phyloP scores from a whole-genome alignment of 2,888 invertebrate genomes.

The Tinea pellionella region DNA sequence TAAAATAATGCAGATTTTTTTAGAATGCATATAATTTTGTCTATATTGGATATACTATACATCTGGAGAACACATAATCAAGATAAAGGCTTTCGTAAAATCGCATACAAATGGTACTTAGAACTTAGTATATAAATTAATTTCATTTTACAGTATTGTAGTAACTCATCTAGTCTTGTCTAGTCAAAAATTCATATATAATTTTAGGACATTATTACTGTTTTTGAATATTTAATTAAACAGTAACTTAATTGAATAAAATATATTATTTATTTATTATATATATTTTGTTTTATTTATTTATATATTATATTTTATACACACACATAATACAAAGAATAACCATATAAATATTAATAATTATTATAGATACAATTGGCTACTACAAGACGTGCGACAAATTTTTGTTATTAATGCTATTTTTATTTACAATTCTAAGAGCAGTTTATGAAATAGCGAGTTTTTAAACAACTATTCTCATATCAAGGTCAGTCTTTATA shows the following conservation, averaged over 20 bases:
- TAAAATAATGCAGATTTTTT: too few relatives aligned
- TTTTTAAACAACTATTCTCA: too few relatives aligned
- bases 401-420: neutral
- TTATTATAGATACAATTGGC: conserved; percentile 2
- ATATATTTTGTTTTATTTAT: conserved; percentile 57
- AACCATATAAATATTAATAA: neutral
- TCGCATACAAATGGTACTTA: neutral
- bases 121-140: neutral
- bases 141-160: too few relatives aligned
- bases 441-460: too few relatives aligned
- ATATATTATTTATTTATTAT: conserved; percentile 32
- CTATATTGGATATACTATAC: too few relatives aligned
- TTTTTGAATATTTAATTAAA: neutral
- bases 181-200: conserved; percentile 35
- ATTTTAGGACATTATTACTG: conserved; percentile 11
- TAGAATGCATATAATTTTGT: too few relatives aligned
- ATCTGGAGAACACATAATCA: too few relatives aligned
- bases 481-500: too few relatives aligned
- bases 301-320: conserved; percentile 15
- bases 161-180: conserved; percentile 44
- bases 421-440: neutral
- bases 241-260: conserved; percentile 22
- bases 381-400: conserved; percentile 59
- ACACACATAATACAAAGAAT: neutral
- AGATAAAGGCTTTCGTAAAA: neutral